Evolutionary conservation across 1,140 invertebrate genomes (phyloP), one percentile per base, ranked within the genome.

Genomic region (Trinorchestia longiramus): DNA sequence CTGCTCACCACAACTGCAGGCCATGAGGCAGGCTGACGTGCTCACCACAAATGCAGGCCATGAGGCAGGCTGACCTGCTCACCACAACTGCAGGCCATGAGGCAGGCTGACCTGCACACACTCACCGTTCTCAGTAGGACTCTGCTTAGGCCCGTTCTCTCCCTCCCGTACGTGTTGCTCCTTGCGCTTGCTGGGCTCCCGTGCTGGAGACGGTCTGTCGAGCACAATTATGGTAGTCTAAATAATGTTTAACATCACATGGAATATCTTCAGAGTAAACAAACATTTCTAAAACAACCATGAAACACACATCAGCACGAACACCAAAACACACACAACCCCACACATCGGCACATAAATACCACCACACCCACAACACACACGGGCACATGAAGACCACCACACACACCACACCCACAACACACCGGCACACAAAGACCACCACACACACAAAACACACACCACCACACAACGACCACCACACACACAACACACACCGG

Each of bases 41-140:
- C 19, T 90, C 17, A 23, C 15, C 17, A 23, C 42, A 90, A 23
- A 90, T 28, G 11, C 88, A 90, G 11, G n/a, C n/a, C n/a, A n/a
- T n/a, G n/a, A n/a, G n/a, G n/a, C n/a, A n/a, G n/a, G n/a, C n/a
- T n/a, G n/a, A n/a, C n/a, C n/a, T n/a, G n/a, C n/a, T n/a, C n/a
- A n/a, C n/a, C n/a, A n/a, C n/a, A n/a, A n/a, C n/a, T n/a, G n/a
- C n/a, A n/a, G 42, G 43, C 43, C 90, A 43, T 43, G 90, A 28
- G 19, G 8, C 15, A 28, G 90, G 17, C 90, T 92, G 17, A 42
- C 11, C 47, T 19, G 47, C 47, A 53, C 43, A 43, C 23, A 94
- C 92, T n/a, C 40, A 94, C 92, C 92, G 44, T 94, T 94, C 44
- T 94, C 92, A 0, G 92, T 94, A 15, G 92, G 92, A 11, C 92